Evolutionary conservation across 2,888 invertebrate genomes (phyloP), one percentile per base, ranked within the genome.

Genomic region (Gisinianus flammeolus): DNA sequence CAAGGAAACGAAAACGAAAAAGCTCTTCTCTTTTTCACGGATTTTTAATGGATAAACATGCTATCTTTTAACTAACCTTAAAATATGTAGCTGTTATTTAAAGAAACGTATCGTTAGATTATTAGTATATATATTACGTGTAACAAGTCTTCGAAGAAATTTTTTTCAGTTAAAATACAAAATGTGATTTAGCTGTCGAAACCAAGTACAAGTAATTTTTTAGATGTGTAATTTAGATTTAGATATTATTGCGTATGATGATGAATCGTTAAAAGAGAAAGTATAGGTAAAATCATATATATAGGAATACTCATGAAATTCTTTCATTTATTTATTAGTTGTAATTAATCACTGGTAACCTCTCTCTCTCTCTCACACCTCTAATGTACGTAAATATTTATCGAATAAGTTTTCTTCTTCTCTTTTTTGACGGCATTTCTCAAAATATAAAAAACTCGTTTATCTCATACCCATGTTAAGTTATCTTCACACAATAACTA

Each of bases 141-240:
- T n/a, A n/a, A n/a, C n/a, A n/a, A n/a, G n/a, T n/a, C n/a, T n/a
- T n/a, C n/a, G n/a, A n/a, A 44, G 19, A 44, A 44, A 6, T 16
- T 16, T 44, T 58, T 22, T 58, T 24, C 56, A 58, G 56, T 58
- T 58, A 58, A 58, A 58, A 58, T 58, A 22, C 56, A 58, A 62
- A 44, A 62, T 62, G 62, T 62, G 62, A 62, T 62, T 62, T 62
- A 62, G 62, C 62, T 62, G 62, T 62, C 26, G 62, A 62, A 44
- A 62, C 62, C 62, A 62, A 62, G 62, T 62, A 62, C 62, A 62
- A 62, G 62, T 62, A 62, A 62, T 62, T 26, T 26, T 28, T 12
- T 62, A 62, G 16, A 62, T 62, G 24, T 54, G 16, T 54, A 16
- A n/a, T n/a, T n/a, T 54, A 54, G 54, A n/a, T n/a, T 12, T 54